These are phyloP conservation scores for Troides helena DNA, from an alignment of 2,888 invertebrate species.

Conservation along the genomic window DNA sequence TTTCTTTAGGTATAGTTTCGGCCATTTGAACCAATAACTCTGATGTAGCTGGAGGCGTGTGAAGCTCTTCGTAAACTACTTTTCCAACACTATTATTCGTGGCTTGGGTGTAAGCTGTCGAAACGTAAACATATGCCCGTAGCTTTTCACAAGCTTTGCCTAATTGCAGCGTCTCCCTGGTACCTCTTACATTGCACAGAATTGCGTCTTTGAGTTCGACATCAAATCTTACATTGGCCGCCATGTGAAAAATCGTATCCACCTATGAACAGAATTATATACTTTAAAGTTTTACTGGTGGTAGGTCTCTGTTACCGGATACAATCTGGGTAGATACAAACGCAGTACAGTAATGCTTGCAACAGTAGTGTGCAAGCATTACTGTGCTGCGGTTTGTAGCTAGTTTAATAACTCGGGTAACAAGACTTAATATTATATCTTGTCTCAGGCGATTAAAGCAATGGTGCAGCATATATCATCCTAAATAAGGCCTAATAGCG, in stretches of 20 bases:
- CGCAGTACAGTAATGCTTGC: too few species aligned
- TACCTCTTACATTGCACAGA: slow-evolving; percentile 91
- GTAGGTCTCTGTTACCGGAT: too few species aligned
- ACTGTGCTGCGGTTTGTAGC: too few species aligned
- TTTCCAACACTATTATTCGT: slow-evolving; percentile 29
- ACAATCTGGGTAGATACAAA: too few species aligned
- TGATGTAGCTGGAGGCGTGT: neutral
- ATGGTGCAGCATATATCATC: too few species aligned
- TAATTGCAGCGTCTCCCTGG: slow-evolving; percentile 88
- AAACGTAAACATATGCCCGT: slow-evolving; percentile 39
- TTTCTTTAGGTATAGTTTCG: slow-evolving; percentile 9
- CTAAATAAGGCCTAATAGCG: too few species aligned
- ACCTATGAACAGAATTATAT: slow-evolving; percentile 34
- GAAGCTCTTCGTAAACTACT: slow-evolving; percentile 25
- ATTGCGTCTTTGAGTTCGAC: slow-evolving; percentile 90
- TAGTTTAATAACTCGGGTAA: too few species aligned
- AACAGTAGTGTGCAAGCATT: too few species aligned
- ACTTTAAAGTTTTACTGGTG: too few species aligned
- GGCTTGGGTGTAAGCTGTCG: slow-evolving; percentile 40
- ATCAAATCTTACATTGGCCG: slow-evolving; percentile 83
- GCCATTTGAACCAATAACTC: slow-evolving; percentile 13
- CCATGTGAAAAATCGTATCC: slow-evolving; percentile 47
- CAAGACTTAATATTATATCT: too few species aligned
- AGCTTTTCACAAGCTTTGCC: slow-evolving; percentile 86
- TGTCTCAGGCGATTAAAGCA: too few species aligned